Base-by-base conservation (phyloP, 2,113 vertebrate genomes). In the Anhinga anhinga region DNA sequence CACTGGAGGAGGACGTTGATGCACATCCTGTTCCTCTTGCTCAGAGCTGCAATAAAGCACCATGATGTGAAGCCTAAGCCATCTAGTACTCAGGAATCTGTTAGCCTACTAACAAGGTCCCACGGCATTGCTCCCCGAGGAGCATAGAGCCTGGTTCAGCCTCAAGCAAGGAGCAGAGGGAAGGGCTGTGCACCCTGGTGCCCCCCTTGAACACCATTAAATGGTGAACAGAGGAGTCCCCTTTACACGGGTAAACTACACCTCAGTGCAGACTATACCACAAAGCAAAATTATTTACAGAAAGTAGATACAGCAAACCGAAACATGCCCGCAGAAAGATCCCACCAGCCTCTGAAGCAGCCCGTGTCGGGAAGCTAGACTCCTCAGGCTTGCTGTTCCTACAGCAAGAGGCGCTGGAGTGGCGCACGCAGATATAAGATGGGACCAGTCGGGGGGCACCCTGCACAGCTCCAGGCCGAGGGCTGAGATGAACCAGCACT, bases 31-130 rank as follows among this genome's bases (percentile, higher is more conserved):
- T 44, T 88, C 90, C 90, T 96, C 94, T 70, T n/a, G 88, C 38
- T 86, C 77, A 15, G 88, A 95, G 50, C 98, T 98, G 95, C 76
- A 95, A 97, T 3, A 74, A 91, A 97, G 34, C 82, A 76, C 50
- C 42, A 2, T 13, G 15, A 21, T 12, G 40, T 55, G 52, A 80
- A 69, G 45, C 44, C 36, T 69, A 72, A 61, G 50, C 25, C 19
- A 1, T 7, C 8, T 7, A 71, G 23, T 4, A 16, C 38, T 49
- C 42, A 16, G 53, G 59, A 56, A 40, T 27, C 17, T 29, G 36
- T 47, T 10, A 56, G 16, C 29, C 12, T 27, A 2, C 62, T 8
- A 4, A 32, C 10, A 27, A 16, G 55, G 32, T 59, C 52, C 49
- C 50, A 20, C 15, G 5, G 7, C 25, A 1, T 13, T n/a, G 81